Percentiles rank a stretch among this genome's conserved stretches.
phyloP scores from a whole-genome alignment of 1,140 invertebrate species.

The Aphelinus atriplicis region DNA sequence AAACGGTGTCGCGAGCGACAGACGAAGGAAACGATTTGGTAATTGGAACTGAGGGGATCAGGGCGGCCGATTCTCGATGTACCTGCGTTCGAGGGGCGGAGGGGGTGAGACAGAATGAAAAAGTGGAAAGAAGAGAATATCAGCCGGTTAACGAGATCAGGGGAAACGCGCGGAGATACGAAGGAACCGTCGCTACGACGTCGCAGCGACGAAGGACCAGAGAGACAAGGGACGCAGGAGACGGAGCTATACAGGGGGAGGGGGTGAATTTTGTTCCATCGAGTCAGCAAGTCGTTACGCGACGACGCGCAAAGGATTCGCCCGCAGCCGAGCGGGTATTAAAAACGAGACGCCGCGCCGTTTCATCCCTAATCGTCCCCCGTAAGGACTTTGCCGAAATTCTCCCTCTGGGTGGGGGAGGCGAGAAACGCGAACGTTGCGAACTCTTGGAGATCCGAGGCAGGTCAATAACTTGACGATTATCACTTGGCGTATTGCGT shows the following conservation, averaged over 20 bases:
- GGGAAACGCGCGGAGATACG: conserved; percentile 5
- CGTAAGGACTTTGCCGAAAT: too few relatives aligned
- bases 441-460: too few relatives aligned
- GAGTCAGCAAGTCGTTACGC: conserved; percentile 52
- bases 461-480: too few relatives aligned
- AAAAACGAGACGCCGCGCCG: not conserved
- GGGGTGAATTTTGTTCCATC: conserved; percentile 56
- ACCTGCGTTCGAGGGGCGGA: not conserved
- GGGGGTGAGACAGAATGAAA: not conserved
- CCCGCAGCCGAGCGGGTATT: not conserved
- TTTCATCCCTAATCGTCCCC: too few relatives aligned
- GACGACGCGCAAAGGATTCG: too few relatives aligned
- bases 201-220: not conserved
- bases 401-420: too few relatives aligned
- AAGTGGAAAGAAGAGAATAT: not conserved
- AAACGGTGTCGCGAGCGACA: not conserved
- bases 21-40: conserved; percentile 2
- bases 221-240: conserved; percentile 29
- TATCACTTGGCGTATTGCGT: too few relatives aligned
- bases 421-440: too few relatives aligned
- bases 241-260: conserved; percentile 28
- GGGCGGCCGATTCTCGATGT: too few relatives aligned
- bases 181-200: not conserved
- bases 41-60: conserved; percentile 2
- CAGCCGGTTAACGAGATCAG: not conserved